A percentile compares a stretch with the other conserved stretches of the same genome.
These are phyloP conservation scores for Felis catus DNA, from an alignment of 2,113 vertebrate genomes.

Conservation along the genomic window DNA sequence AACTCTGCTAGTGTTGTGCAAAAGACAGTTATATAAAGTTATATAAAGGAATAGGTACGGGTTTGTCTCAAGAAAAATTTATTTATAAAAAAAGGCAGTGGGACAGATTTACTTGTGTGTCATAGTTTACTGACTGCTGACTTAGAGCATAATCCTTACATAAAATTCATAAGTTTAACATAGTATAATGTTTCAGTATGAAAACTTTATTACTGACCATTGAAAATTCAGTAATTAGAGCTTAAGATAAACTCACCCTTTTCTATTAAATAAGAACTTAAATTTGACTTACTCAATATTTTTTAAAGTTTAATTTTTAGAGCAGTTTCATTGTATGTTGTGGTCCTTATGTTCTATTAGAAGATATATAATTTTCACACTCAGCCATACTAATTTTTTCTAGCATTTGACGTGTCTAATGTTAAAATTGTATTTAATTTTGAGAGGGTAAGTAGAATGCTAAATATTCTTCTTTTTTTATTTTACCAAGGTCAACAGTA, in stretches of 20 bases:
- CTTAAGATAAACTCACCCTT: not conserved
- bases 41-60: not conserved
- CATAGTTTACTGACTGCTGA: not conserved
- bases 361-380: not conserved
- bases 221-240: not conserved
- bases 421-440: slow-evolving; percentile 12
- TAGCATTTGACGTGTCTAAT: slow-evolving; percentile 13
- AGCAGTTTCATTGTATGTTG: not conserved
- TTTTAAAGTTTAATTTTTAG: not conserved
- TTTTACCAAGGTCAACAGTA: not conserved
- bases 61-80: not conserved
- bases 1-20: not conserved
- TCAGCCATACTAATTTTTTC: not conserved
- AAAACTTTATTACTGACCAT: not conserved
- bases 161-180: not conserved
- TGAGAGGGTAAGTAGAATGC: not conserved
- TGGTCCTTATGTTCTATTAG: not conserved
- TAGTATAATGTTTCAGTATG: not conserved
- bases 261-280: slow-evolving; percentile 10
- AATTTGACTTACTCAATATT: slow-evolving; percentile 6
- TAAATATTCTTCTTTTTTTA: not conserved
- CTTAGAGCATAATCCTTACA: not conserved
- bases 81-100: not conserved
- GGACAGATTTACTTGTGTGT: not conserved
- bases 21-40: not conserved